Base-by-base conservation (phyloP, 2,797 vertebrate genomes). In the Geotria australis region DNA sequence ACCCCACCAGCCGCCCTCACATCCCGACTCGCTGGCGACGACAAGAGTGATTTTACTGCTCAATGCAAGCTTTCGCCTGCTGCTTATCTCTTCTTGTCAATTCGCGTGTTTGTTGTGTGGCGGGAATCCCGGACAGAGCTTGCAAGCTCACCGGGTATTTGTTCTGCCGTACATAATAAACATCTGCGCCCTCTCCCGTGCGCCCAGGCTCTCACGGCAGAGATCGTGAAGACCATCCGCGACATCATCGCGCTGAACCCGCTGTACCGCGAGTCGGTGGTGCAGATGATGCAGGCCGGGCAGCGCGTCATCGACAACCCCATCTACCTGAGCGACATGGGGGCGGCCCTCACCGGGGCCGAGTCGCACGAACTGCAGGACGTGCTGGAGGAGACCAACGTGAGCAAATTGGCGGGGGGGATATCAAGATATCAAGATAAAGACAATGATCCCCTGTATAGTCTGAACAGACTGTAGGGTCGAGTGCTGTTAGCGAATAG, bases 221-320 rank as follows among this genome's bases (percentile, higher is more conserved):
- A 98, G 73, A 95, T 98, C 2, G 89, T 98, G 62, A 98, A 98
- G 71, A 98, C 88, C 56, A 98, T 98, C 65, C 76, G 89, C 55
- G 89, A 98, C 72, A 98, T 98, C 70, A 95, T 98, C 10, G 81
- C 88, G 10, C 67, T 98, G 65, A 98, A 98, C 65, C 89, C 88
- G 0, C 74, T 98, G 4, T 98, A 98, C 71, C 81, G 91, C 56
- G 91, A 98, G 66, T 96, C 88, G 0, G 91, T 98, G 24, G 79
- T 98, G 14, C 91, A 98, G 77, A 94, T 98, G 88, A 95, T 98
- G 88, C 91, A 98, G 71, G 86, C 85, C 1, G 89, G 89, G 9
- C 89, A 95, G 57, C 72, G 85, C n/a, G 89, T 96, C 56, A 86
- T 93, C 1, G 91, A 98, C 66, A 96, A 98, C 65, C 91, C 91